These are phyloP conservation scores for Dissostichus mawsoni DNA, from an alignment of 2,113 vertebrate genomes.

Conservation along the genomic window DNA sequence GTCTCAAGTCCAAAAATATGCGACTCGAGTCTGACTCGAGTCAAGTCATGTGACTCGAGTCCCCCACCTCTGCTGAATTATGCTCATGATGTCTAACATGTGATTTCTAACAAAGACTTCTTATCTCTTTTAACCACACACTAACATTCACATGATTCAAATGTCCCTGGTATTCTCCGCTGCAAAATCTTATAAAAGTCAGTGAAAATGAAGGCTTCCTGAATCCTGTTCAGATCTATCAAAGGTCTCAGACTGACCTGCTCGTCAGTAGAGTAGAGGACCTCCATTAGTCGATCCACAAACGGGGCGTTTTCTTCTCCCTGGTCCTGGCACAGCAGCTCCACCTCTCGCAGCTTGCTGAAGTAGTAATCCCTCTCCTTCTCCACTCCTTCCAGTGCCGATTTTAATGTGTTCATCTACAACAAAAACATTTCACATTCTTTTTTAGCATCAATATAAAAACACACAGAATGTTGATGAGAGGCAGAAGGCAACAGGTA, in stretches of 20 bases:
- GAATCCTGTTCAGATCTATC: background rate
- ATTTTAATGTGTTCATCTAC: conserved; percentile 96
- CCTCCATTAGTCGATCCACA: conserved; percentile 95
- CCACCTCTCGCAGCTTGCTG: conserved; percentile 97
- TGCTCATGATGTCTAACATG: conserved; percentile 5
- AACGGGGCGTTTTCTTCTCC: conserved; percentile 93
- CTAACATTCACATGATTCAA: conserved; percentile 39
- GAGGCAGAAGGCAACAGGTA: background rate
- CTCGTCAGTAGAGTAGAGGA: conserved; percentile 95
- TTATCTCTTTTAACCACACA: conserved; percentile 22
- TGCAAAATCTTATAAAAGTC: background rate
- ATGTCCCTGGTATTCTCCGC: background rate
- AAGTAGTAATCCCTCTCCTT: conserved; percentile 99
- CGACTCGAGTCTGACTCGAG: no score
- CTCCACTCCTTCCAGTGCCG: conserved; percentile 96
- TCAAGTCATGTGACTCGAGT: no score
- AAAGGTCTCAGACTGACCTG: conserved; percentile 83
- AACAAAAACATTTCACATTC: background rate
- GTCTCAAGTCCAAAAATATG: no score
- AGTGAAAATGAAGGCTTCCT: no score
- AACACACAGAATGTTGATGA: background rate
- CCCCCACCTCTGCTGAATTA: background rate
- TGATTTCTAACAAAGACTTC: conserved; percentile 36
- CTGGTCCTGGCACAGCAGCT: conserved; percentile 96
- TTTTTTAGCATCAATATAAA: background rate